phyloP scores from a whole-genome alignment of 2,888 invertebrate species.

The Micoletzkya japonica region DNA sequence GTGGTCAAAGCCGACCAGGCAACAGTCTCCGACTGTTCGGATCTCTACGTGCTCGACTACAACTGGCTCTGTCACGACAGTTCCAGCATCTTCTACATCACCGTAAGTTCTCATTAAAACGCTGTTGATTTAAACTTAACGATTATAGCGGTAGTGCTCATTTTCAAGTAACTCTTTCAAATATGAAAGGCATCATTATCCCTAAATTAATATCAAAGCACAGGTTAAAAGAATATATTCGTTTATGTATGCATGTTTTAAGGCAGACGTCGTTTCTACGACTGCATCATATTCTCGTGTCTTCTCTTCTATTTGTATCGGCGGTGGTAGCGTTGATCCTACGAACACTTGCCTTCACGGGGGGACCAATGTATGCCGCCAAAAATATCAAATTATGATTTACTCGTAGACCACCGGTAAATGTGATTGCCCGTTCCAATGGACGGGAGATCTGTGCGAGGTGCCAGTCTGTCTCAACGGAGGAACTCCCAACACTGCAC shows the following conservation, averaged over 20 bases:
- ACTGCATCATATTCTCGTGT: background rate
- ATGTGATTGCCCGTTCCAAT: conserved; percentile 3
- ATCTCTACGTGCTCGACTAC: conserved; percentile 3
- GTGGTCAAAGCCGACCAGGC: background rate
- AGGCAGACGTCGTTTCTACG: no score
- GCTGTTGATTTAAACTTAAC: no score
- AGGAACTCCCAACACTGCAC: background rate
- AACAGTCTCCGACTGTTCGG: background rate
- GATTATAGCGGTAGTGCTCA: no score
- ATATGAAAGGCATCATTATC: no score
- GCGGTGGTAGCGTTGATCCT: background rate
- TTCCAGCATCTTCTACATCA: background rate
- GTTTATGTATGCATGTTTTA: no score
- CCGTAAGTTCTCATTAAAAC: no score
- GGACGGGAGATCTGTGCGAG: conserved; percentile 4
- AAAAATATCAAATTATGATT: no score
- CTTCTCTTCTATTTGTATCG: background rate
- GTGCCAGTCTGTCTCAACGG: conserved; percentile 21
- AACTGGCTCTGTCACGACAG: conserved; percentile 8
- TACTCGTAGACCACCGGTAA: no score
- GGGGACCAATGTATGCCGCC: no score
- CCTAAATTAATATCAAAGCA: no score
- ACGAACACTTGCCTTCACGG: background rate
- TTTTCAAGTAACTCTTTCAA: no score
- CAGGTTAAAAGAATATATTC: no score